Percentiles rank a stretch among this genome's conserved stretches.
These are phyloP conservation scores for Anser cygnoides DNA, from an alignment of 2,113 vertebrate species.

Conservation along the genomic window DNA sequence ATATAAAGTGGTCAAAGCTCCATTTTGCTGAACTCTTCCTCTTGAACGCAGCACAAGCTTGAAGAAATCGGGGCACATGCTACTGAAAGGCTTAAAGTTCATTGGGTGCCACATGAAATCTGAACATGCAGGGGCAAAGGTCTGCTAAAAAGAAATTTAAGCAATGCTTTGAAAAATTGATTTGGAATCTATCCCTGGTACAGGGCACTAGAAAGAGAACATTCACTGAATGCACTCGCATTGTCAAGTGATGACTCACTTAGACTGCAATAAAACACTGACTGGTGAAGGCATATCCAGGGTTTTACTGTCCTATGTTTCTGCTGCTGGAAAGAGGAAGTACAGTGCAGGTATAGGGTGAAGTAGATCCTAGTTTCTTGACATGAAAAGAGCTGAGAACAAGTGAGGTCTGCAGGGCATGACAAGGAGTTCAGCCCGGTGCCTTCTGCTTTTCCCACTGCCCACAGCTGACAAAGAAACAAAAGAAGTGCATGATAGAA, in stretches of 20 bases:
- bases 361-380: neutral
- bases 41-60: neutral
- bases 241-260: neutral
- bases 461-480: neutral
- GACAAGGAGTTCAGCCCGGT: fast-evolving
- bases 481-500: neutral
- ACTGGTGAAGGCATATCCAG: neutral
- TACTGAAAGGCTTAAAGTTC: neutral
- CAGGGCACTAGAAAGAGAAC: neutral
- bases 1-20: neutral
- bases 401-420: neutral
- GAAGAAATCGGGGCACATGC: neutral
- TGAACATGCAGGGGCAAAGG: neutral
- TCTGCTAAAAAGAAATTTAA: neutral
- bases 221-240: neutral
- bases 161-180: conserved; percentile 14
- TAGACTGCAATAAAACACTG: neutral
- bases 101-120: neutral
- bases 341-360: neutral
- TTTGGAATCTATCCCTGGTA: neutral
- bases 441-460: neutral
- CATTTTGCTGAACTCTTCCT: neutral
- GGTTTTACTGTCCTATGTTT: neutral
- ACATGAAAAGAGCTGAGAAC: neutral
- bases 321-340: neutral